Base-by-base conservation (phyloP, 2,888 invertebrate species). In the Flexamia atlantica region DNA sequence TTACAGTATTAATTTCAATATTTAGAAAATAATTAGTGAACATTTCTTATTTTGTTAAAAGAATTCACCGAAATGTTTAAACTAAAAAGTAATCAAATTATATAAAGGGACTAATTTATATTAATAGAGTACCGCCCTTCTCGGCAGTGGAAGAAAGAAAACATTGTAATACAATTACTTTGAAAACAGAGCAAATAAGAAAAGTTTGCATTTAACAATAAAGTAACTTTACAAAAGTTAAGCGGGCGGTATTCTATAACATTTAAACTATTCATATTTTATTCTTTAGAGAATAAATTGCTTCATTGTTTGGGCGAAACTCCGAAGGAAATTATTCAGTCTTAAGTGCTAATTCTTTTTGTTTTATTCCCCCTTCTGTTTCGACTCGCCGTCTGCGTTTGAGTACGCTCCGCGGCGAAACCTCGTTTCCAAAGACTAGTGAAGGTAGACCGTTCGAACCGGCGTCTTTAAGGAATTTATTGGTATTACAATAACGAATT, bases 231-330 rank as follows among this genome's bases (percentile, higher is more conserved):
- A 40, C 25, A 46, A 76, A 76, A 76, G 76, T 76, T 76, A 46
- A 28, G 46, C 76, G 76, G 25, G 76, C 46, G 28, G 50, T 46
- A 76, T 76, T 76, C 42, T 76, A 50, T 50, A 46, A 76, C 76
- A 76, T 76, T 76, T 76, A 46, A 76, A 76, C 76, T 76, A 76
- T 76, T 76, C 46, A 76, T 46, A 76, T 76, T 46, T 46, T 76
- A 76, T 76, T 76, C 76, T 76, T 76, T 76, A 40, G 46, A 76
- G 25, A 76, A 50, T 76, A 76, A 76, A 76, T 76, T 76, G 70
- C 70, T 32, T 23, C 40, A 76, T 76, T 76, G 76, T 76, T 28
- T 76, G 50, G 20, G 70, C 70, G 32, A 32, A 40, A 70, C 36
- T 40, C 40, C 36, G 70, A 32, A 68, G 68, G 40, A 70, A 70